phyloP scores from a whole-genome alignment of 2,797 vertebrate genomes.

The Antrozous pallidus region DNA sequence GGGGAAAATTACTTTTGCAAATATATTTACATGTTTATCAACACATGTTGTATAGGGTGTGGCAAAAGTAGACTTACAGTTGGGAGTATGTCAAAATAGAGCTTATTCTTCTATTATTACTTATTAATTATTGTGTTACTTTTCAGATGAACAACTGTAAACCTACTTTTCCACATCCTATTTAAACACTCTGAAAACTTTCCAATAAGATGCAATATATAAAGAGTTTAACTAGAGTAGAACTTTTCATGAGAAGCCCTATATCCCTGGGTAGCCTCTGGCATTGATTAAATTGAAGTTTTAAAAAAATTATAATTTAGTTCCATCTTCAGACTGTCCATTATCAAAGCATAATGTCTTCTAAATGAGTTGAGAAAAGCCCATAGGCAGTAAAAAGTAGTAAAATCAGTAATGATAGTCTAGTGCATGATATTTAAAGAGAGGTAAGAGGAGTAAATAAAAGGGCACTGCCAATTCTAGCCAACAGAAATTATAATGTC shows the following conservation, averaged over 20 bases:
- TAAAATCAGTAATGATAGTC: slow-evolving; percentile 60
- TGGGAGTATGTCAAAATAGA: neutral
- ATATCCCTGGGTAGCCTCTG: slow-evolving; percentile 58
- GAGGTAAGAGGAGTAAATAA: slow-evolving; percentile 61
- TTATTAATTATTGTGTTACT: neutral
- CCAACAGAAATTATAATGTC: slow-evolving; percentile 23
- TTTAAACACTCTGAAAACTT: slow-evolving; percentile 2
- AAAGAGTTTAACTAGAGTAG: slow-evolving; percentile 49
- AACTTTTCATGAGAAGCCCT: slow-evolving; percentile 51
- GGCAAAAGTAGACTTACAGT: neutral
- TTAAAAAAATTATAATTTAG: slow-evolving; percentile 72
- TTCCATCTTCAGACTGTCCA: slow-evolving; percentile 72
- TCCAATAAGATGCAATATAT: slow-evolving; percentile 23
- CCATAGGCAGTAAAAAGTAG: slow-evolving; percentile 63
- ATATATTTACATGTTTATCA: slow-evolving; percentile 8
- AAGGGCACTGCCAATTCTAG: slow-evolving; percentile 42
- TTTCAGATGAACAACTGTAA: neutral
- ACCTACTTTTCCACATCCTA: neutral
- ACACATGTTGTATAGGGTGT: neutral
- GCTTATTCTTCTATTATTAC: neutral
- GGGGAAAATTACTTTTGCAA: neutral
- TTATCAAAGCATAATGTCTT: slow-evolving; percentile 76
- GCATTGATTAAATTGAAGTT: slow-evolving; percentile 73
- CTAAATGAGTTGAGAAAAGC: slow-evolving; percentile 70
- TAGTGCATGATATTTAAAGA: slow-evolving; percentile 61